A percentile compares a stretch with the other conserved stretches of the same genome.
These are phyloP conservation scores for Balearica regulorum DNA, from an alignment of 2,797 vertebrate species.

Conservation along the genomic window DNA sequence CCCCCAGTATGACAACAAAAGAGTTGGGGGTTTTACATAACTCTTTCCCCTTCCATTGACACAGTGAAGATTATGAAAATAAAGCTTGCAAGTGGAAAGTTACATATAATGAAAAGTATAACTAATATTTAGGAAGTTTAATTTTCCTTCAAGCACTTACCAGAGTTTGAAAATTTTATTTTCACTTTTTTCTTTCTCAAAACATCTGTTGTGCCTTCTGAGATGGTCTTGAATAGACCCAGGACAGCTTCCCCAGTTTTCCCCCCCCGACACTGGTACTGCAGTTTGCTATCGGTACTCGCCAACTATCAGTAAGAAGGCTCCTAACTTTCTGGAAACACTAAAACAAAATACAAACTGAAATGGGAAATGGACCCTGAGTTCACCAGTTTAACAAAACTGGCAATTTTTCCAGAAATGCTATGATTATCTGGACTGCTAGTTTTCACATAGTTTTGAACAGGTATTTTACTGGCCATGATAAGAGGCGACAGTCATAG, in stretches of 20 bases:
- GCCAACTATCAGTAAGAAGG: background rate
- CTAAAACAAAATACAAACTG: background rate
- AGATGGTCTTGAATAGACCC: background rate
- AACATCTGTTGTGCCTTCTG: background rate
- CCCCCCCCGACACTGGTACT: background rate
- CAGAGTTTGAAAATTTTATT: background rate
- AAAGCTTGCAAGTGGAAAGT: background rate
- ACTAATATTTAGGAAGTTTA: background rate
- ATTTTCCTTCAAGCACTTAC: background rate
- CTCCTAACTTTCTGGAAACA: background rate
- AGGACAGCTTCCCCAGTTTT: background rate
- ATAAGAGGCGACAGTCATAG: background rate
- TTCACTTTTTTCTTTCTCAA: background rate
- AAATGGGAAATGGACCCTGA: background rate
- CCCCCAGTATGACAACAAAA: background rate
- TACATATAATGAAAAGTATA: background rate
- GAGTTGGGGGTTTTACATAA: background rate
- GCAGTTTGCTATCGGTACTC: background rate
- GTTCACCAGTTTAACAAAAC: background rate
- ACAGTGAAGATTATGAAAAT: background rate
- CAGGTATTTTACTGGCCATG: background rate
- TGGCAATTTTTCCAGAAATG: background rate
- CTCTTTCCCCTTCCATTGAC: background rate
- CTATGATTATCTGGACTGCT: background rate
- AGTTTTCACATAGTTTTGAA: background rate